Percentiles rank a stretch among this genome's conserved stretches.
Conservation (phyloP, 1,140 invertebrate species). For the Drosophila mauritiana region DNA sequence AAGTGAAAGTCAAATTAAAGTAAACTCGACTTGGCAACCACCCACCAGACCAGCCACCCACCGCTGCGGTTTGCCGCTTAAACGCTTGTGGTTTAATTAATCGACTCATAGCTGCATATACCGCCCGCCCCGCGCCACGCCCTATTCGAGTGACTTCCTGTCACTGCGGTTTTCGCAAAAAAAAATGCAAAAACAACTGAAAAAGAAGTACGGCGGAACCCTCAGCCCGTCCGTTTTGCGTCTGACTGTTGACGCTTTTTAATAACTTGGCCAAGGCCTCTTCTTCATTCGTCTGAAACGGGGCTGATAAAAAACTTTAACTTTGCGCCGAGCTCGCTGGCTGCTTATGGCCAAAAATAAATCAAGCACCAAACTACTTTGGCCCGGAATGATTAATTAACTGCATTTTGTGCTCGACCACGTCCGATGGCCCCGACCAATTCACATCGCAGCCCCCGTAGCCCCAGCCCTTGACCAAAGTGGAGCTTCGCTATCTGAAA, state of each 20-base stretch:
- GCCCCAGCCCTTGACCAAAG: background rate
- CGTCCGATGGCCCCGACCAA: conserved; percentile 23
- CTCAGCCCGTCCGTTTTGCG: conserved; percentile 3
- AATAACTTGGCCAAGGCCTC: conserved; percentile 54
- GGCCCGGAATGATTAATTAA: conserved; percentile 75
- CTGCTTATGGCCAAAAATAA: conserved; percentile 70
- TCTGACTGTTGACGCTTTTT: conserved; percentile 50
- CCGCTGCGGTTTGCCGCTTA: conserved; percentile 69
- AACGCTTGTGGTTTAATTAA: conserved; percentile 80
- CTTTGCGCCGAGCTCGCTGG: conserved; percentile 54
- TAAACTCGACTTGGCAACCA: conserved; percentile 60
- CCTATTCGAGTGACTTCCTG: conserved; percentile 38
- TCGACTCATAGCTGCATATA: conserved; percentile 60
- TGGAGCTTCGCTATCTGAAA: background rate
- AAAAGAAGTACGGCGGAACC: background rate
- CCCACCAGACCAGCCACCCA: background rate
- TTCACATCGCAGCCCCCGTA: background rate
- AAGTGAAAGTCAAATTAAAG: conserved; percentile 76
- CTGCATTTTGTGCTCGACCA: conserved; percentile 72
- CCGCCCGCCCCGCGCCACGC: background rate
- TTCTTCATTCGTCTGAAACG: conserved; percentile 17
- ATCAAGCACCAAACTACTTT: conserved; percentile 78
- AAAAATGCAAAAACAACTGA: no score
- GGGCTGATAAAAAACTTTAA: conserved; percentile 64
- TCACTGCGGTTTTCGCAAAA: conserved; percentile 20